Base-by-base conservation (phyloP, 2,113 vertebrate genomes). In the Anarrhichthys ocellatus region DNA sequence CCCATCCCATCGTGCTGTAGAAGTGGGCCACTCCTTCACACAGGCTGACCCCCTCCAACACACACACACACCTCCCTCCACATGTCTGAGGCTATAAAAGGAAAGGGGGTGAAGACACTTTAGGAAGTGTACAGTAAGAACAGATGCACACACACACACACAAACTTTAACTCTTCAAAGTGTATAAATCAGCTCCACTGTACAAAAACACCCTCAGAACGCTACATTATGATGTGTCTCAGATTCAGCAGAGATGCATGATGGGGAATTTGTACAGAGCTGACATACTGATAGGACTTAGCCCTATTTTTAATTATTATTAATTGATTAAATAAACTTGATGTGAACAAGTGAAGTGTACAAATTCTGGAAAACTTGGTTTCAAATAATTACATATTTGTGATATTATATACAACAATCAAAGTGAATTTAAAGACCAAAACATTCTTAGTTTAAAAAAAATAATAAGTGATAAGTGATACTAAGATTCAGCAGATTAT, bases 1-100 rank as follows among this genome's bases (percentile, higher is more conserved):
- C 81, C 82, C 81, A 86, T 86, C 93, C 87, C 85, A 85, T 73
- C 38, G 10, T 68, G 87, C 80, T 88, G 89, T 82, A 88, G 76
- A 94, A 93, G 77, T 91, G 90, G 90, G 91, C 91, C 92, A 92
- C 92, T 88, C 92, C 88, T 81, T 88, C 83, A 83, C 78, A 84
- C 80, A 77, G 80, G 63, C 73, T 42, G 63, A 42, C 80, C 44
- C 73, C 11, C 29, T 54, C 40, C 42, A 58, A 48, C 59, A 70
- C 56, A 66, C 63, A 83, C 67, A 61, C 59, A 66, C 73, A 44
- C 22, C 59, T 73, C 85, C 80, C 56, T 76, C 79, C 61, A 70
- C 67, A 86, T 78, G 68, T 86, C 82, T 85, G 74, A 89, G 68
- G 86, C 92, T 93, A 93, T 92, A 91, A 92, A 92, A 91, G 82